A percentile compares a stretch with the other conserved stretches of the same genome.
These are phyloP conservation scores for Casuarius casuarius DNA, from an alignment of 2,113 vertebrate species.

Conservation along the genomic window DNA sequence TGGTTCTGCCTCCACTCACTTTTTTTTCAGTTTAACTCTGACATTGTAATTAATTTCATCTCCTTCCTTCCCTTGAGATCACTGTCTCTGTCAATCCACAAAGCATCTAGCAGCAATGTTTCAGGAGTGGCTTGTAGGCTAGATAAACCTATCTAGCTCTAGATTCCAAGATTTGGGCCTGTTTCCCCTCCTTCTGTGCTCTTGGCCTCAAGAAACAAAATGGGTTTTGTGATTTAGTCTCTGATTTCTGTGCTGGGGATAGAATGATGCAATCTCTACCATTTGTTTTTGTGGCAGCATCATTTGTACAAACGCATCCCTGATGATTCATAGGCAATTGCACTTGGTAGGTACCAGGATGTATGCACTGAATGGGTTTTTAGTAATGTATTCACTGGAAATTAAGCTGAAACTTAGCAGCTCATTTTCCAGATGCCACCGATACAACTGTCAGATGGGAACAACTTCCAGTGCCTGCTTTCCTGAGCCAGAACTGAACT, in stretches of 20 bases:
- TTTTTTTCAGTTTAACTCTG: slow-evolving; percentile 33
- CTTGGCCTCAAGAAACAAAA: slow-evolving; percentile 35
- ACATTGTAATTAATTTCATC: slow-evolving; percentile 43
- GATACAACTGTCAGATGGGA: slow-evolving; percentile 55
- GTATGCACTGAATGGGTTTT: slow-evolving; percentile 47
- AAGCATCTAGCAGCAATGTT: neutral
- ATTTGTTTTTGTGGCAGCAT: slow-evolving; percentile 49
- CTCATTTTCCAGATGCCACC: slow-evolving; percentile 68
- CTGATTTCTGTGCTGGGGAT: slow-evolving; percentile 24
- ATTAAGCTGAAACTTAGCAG: slow-evolving; percentile 62
- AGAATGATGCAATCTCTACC: slow-evolving; percentile 56
- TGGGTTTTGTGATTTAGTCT: neutral
- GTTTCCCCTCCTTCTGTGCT: slow-evolving; percentile 41
- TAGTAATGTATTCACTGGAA: slow-evolving; percentile 59
- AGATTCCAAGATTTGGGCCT: neutral
- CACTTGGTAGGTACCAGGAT: slow-evolving; percentile 57
- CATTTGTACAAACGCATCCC: slow-evolving; percentile 21
- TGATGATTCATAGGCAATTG: slow-evolving; percentile 59
- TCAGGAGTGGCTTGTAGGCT: neutral
- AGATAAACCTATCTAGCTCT: neutral
- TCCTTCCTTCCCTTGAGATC: slow-evolving; percentile 20
- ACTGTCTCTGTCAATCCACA: slow-evolving; percentile 8
- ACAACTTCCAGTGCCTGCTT: slow-evolving; percentile 49
- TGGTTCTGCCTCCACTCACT: slow-evolving; percentile 2
- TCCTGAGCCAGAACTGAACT: slow-evolving; percentile 54